Percentiles rank a stretch among this genome's conserved stretches.
Evolutionary conservation across 2,888 invertebrate species (phyloP).

Genomic region (Hydraecia micacea): DNA sequence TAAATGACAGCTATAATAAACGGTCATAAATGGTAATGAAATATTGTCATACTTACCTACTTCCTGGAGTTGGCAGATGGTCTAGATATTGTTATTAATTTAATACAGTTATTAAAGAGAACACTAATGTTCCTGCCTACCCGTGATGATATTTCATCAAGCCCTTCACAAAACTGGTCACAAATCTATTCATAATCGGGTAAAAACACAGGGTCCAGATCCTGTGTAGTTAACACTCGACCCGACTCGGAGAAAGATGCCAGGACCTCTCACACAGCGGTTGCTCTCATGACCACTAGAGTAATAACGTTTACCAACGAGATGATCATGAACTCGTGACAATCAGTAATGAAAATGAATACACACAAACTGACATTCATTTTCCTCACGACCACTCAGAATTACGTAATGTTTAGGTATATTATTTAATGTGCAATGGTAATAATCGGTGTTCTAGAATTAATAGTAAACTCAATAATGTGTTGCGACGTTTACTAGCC

Average conservation of each 20-base stretch:
- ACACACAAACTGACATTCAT: slow-evolving; percentile 12
- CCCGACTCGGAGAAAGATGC: neutral
- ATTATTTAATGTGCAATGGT: slow-evolving; percentile 24
- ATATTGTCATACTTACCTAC: neutral
- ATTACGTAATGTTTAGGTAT: slow-evolving; percentile 46
- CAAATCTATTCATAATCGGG: neutral
- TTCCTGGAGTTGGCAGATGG: neutral
- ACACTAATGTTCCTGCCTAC: neutral
- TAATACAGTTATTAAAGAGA: neutral
- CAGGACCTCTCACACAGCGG: neutral
- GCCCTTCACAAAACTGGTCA: neutral
- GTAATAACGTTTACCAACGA: neutral
- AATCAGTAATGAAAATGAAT: neutral
- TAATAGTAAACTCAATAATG: slow-evolving; percentile 42
- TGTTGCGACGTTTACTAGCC: slow-evolving; percentile 25
- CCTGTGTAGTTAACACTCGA: neutral
- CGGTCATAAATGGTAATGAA: neutral
- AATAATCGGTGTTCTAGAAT: slow-evolving; percentile 30
- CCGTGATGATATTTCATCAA: neutral
- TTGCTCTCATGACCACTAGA: neutral
- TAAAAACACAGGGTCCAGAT: neutral
- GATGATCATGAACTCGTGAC: neutral
- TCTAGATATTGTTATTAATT: neutral
- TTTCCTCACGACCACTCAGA: neutral
- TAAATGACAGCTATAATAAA: neutral